Conservation (phyloP, 2,888 invertebrate species). For the Phalera bucephala region DNA sequence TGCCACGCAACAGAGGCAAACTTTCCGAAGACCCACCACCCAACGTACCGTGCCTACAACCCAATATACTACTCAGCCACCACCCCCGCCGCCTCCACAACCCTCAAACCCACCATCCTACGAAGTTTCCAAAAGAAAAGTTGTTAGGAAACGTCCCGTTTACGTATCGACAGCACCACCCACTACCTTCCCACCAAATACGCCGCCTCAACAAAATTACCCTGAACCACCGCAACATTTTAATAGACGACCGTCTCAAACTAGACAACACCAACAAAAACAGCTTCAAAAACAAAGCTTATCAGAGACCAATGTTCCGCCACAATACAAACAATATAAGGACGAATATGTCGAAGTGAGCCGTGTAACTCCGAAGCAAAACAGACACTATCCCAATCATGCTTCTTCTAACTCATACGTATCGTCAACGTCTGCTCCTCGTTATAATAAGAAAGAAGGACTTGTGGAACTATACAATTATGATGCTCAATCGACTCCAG, state of each 20-base stretch:
- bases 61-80: constrained; percentile 43
- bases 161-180: constrained; percentile 53
- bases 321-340: constrained; percentile 62
- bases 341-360: constrained; percentile 77
- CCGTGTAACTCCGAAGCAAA: constrained; percentile 67
- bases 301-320: constrained; percentile 58
- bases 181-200: constrained; percentile 49
- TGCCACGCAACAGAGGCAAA: constrained; percentile 46
- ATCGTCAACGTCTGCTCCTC: constrained; percentile 46
- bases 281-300: constrained; percentile 23
- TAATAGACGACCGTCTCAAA: constrained; percentile 44
- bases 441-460: constrained; percentile 69
- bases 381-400: constrained; percentile 50
- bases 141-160: constrained; percentile 68
- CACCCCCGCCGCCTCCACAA: constrained; percentile 39
- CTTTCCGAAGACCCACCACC: constrained; percentile 61
- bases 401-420: constrained; percentile 53
- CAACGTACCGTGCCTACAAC: constrained; percentile 50
- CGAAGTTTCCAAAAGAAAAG: constrained; percentile 63
- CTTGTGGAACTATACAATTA: constrained; percentile 73
- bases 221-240: constrained; percentile 46
- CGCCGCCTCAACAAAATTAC: constrained; percentile 41
- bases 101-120: constrained; percentile 46
- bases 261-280: too few species aligned
- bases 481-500: constrained; percentile 66